Evolutionary conservation across 35 echinoderm and acorn worm genomes (phyloP).

Genomic region (Holothuria glaberrima): DNA sequence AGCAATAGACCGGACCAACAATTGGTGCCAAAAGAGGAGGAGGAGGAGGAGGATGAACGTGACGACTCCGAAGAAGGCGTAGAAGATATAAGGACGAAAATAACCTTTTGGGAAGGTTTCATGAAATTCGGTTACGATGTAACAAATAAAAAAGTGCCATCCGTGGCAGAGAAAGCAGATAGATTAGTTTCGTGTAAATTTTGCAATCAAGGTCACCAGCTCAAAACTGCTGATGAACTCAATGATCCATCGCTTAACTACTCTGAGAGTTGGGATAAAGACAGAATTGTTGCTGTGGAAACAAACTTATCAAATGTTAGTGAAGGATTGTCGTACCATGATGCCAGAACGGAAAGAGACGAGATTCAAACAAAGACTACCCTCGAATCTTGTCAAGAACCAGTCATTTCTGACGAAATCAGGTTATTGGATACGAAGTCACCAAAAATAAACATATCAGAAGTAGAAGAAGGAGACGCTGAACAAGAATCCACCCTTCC

Average conservation of each 20-base stretch:
- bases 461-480: no score
- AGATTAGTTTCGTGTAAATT: background rate
- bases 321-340: no score
- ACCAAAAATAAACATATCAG: no score
- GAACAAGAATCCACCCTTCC: background rate
- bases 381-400: no score
- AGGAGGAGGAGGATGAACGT: no score
- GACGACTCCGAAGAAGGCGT: no score
- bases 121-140: background rate
- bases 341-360: background rate
- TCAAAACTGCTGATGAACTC: background rate
- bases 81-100: background rate
- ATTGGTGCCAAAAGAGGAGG: no score
- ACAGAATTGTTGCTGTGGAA: background rate
- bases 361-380: no score
- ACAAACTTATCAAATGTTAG: background rate
- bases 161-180: background rate
- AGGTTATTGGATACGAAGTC: no score
- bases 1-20: no score
- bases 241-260: background rate
- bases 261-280: no score
- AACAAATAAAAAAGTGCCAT: background rate
- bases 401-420: no score
- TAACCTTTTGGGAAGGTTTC: constrained; percentile 49
- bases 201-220: background rate